phyloP scores from a whole-genome alignment of 2,888 invertebrate species.

The Oxyscelio sp. region DNA sequence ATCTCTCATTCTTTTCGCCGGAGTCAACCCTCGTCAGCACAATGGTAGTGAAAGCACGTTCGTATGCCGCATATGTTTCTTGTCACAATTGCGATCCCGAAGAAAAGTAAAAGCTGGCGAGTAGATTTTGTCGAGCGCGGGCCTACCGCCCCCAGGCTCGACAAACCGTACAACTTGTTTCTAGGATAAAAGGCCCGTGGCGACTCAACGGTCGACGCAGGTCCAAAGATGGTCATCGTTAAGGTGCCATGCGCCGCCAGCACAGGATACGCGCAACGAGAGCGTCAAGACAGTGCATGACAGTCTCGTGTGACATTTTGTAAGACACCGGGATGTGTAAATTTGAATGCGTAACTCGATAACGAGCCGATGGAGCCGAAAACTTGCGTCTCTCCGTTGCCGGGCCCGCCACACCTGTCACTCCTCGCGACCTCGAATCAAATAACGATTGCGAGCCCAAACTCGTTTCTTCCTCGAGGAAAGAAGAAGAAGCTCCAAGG shows the following conservation, averaged over 20 bases:
- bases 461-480: constrained; percentile 82
- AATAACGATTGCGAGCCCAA: constrained; percentile 78
- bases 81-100: background rate
- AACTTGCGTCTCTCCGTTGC: constrained; percentile 46
- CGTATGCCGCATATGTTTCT: too few species aligned
- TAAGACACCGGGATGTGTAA: constrained; percentile 41
- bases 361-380: constrained; percentile 79
- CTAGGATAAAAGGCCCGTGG: constrained; percentile 80
- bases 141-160: background rate
- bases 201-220: constrained; percentile 42
- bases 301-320: constrained; percentile 35
- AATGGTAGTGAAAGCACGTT: too few species aligned
- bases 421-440: constrained; percentile 62
- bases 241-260: constrained; percentile 45
- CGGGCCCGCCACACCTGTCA: constrained; percentile 58
- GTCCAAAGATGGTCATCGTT: constrained; percentile 78
- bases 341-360: constrained; percentile 63
- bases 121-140: too few species aligned
- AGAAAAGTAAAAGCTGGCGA: constrained; percentile 33
- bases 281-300: constrained; percentile 8
- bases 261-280: constrained; percentile 42
- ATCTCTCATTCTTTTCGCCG: too few species aligned
- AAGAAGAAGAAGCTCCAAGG: constrained; percentile 78
- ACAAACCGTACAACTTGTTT: constrained; percentile 66
- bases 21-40: too few species aligned